Evolutionary conservation across 2,888 invertebrate genomes (phyloP), one percentile per base, ranked within the genome.

Genomic region (Agriopis leucophaearia): DNA sequence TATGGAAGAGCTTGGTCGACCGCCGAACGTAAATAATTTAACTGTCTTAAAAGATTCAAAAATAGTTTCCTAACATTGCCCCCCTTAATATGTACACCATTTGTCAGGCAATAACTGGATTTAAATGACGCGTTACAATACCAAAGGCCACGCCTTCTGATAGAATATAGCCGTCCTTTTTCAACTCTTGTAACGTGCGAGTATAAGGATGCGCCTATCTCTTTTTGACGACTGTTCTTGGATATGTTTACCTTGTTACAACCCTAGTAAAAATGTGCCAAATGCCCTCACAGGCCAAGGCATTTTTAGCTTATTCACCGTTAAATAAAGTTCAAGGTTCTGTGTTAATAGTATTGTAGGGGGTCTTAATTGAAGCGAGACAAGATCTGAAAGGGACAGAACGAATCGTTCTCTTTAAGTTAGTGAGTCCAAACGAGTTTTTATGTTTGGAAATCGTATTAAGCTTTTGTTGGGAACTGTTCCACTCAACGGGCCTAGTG

Each of bases 11-110:
- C 85, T 82, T 87, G 89, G 88, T 87, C 87, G 88, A 88, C 92
- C 91, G 81, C 85, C 84, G 85, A 87, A 89, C 89, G 87, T 94
- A 94, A 94, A 94, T 93, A 93, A 93, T 94, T 93, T 92, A 94
- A 91, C 91, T 91, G 92, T 94, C 93, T 94, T 94, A 94, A 94
- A 94, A 94, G 93, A 94, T 94, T 94, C 94, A 94, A 94, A 94
- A 94, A 94, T 94, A 94, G 94, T 94, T 92, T 93, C 88, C 92
- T 92, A 91, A 92, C 93, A 91, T 91, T 91, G 90, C 93, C 94
- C 92, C 91, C 92, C 90, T 89, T 92, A 92, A 93, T 93, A 92
- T 92, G 92, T 92, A 90, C 90, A 92, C 94, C 94, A 93, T 94
- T 94, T 94, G 92, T 92, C 94, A 93, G 94, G 83, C 92, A 91